Evolutionary conservation across 2,888 invertebrate genomes (phyloP).

Genomic region (Boloria euphrosyne): DNA sequence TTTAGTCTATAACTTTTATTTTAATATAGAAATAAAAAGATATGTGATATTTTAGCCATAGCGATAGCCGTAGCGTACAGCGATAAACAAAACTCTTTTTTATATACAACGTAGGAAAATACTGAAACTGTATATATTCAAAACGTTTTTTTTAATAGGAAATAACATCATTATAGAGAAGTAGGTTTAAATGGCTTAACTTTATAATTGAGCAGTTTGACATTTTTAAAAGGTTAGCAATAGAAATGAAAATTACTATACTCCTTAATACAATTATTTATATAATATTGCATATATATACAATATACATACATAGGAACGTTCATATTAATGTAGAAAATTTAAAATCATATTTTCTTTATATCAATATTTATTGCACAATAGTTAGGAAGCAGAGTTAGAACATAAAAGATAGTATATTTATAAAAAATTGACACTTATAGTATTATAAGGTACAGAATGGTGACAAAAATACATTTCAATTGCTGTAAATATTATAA

Average conservation of each 20-base stretch:
- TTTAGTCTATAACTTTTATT: too few species aligned
- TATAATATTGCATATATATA: background rate
- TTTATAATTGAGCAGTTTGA: background rate
- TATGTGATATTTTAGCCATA: too few species aligned
- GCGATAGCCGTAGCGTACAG: too few species aligned
- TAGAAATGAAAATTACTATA: background rate
- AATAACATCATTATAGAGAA: constrained; percentile 22
- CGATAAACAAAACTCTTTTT: constrained; percentile 7
- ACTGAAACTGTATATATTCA: constrained; percentile 1
- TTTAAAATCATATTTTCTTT: too few species aligned
- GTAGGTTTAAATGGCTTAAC: constrained; percentile 8
- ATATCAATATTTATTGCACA: background rate
- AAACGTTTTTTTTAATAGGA: background rate
- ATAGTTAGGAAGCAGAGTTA: background rate
- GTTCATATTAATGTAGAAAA: too few species aligned
- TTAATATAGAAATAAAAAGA: too few species aligned
- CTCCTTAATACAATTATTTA: too few species aligned
- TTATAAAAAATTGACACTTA: too few species aligned
- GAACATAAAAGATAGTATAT: background rate
- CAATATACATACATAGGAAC: background rate
- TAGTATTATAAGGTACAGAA: constrained; percentile 4
- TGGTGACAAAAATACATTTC: constrained; percentile 5
- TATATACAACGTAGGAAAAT: background rate
- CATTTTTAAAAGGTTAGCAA: background rate
- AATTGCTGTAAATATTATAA: constrained; percentile 5